Base-by-base conservation (phyloP, 1,140 invertebrate species). In the Drosophila nannoptera region DNA sequence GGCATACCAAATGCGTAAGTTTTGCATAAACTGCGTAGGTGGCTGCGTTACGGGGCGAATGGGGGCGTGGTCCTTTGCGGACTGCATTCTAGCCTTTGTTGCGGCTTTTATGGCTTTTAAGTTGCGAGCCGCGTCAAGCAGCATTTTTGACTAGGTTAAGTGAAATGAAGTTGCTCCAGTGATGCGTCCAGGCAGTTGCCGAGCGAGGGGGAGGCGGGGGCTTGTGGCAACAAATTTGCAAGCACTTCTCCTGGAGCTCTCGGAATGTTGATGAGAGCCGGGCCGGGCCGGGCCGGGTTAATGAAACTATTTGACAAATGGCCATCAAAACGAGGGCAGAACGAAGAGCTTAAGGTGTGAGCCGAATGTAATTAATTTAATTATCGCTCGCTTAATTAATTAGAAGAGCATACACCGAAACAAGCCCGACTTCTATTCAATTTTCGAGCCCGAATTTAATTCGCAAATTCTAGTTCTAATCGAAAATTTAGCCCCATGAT, bases 1-100 rank as follows among this genome's bases (percentile, higher is more conserved):
- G 64, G 60, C 49, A 82, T 75, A 62, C 49, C 35, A 71, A 83
- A 78, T 83, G 78, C 78, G 80, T 83, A 84, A 83, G 80, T 72
- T 78, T 76, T 76, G 73, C 73, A 78, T 70, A 83, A 84, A 67
- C 74, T 80, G 73, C 69, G 69, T 80, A 78, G 77, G 66, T 72
- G 56, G 48, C 55, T 50, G 72, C 48, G 45, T 45, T 46, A 31
- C n/a, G 14, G 5, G 43, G 14, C 1, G 12, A 7, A 7, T 11
- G 7, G 9, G 40, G 12, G 35, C 36, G 29, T 22, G 22, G 22
- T 22, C 22, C 22, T 2, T 22, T 22, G 59, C 0, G 32, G 32
- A 29, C 16, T 11, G 48, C 32, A 55, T 53, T 66, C 66, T 48
- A 75, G 72, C 75, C 64, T 68, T 77, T 82, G 70, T 68, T 77